Evolutionary conservation across 2,113 vertebrate species (phyloP).

Genomic region (Megaleporinus macrocephalus): DNA sequence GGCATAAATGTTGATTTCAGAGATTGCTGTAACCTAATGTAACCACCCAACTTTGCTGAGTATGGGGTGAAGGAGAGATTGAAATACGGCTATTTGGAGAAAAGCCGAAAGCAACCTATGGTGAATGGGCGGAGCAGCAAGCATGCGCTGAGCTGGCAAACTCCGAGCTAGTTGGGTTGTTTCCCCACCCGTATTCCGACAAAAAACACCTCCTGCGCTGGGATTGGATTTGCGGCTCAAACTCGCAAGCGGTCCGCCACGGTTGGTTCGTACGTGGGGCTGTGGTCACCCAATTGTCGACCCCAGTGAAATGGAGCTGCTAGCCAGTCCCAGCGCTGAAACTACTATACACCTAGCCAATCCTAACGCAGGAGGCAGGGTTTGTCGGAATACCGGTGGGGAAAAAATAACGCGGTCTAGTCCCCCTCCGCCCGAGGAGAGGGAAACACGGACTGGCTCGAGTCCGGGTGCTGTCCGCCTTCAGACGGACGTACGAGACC

Average conservation of each 20-base stretch:
- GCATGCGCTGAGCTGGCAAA: constrained; percentile 83
- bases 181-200: background rate
- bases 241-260: background rate
- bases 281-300: background rate
- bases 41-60: background rate
- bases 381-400: background rate
- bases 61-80: constrained; percentile 16
- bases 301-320: background rate
- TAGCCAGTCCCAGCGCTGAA: background rate
- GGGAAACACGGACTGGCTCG: constrained; percentile 76
- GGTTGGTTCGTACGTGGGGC: background rate
- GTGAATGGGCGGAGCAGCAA: constrained; percentile 77
- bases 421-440: constrained; percentile 52
- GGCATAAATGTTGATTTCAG: no score
- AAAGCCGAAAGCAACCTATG: constrained; percentile 70
- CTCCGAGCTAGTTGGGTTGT: constrained; percentile 68
- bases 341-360: background rate
- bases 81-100: constrained; percentile 56
- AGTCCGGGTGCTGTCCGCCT: constrained; percentile 75
- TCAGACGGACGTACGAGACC: constrained; percentile 72
- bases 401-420: background rate
- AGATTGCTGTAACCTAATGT: no score
- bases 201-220: background rate
- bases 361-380: background rate
- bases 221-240: background rate